These are phyloP conservation scores for Oxytorus armatus DNA, from an alignment of 2,888 invertebrate genomes.

Conservation along the genomic window DNA sequence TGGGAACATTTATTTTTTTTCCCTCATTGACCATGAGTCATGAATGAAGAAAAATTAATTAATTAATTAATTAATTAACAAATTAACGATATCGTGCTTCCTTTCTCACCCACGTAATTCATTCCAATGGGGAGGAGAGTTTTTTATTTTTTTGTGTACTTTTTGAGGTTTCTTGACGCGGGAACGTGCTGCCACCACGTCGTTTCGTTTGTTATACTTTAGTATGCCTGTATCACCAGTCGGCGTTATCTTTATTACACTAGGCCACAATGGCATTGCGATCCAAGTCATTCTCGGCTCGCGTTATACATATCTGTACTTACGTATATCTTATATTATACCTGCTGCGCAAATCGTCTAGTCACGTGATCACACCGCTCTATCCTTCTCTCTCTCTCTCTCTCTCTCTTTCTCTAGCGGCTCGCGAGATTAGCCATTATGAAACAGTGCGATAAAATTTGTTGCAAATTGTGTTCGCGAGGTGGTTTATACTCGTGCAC, in stretches of 20 bases:
- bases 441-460: slow-evolving; percentile 72
- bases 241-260: slow-evolving; percentile 66
- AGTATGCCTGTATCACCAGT: slow-evolving; percentile 8
- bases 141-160: not conserved
- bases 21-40: no score
- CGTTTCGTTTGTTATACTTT: slow-evolving; percentile 18
- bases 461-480: slow-evolving; percentile 70
- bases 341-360: slow-evolving; percentile 63
- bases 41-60: not conserved
- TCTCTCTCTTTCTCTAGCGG: slow-evolving; percentile 17
- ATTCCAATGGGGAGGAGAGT: no score
- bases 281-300: slow-evolving; percentile 51
- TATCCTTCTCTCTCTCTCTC: slow-evolving; percentile 14
- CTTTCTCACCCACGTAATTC: not conserved
- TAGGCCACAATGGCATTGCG: slow-evolving; percentile 62
- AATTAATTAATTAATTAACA: not conserved
- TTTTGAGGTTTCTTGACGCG: not conserved
- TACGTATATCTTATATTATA: slow-evolving; percentile 46
- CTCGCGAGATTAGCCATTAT: slow-evolving; percentile 69
- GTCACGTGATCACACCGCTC: slow-evolving; percentile 62
- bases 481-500: slow-evolving; percentile 47
- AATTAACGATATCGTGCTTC: not conserved
- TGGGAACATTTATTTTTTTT: no score
- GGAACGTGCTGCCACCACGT: not conserved
- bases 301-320: slow-evolving; percentile 38